A percentile compares a stretch with the other conserved stretches of the same genome.
These are phyloP conservation scores for Chelon auratus DNA, from an alignment of 2,797 vertebrate genomes.

Conservation along the genomic window DNA sequence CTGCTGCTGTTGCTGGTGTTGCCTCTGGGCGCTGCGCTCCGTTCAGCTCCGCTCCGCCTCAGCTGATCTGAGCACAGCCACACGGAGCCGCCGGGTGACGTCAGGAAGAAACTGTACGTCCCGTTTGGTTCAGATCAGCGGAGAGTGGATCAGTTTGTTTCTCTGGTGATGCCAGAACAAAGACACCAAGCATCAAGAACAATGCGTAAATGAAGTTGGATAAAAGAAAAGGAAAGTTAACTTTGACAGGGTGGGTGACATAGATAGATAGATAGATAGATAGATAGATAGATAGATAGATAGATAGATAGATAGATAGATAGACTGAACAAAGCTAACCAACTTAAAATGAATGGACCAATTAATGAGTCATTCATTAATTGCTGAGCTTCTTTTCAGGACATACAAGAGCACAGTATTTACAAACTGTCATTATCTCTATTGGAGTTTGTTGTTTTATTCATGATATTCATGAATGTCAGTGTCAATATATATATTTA, in stretches of 20 bases:
- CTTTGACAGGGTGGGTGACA: not conserved
- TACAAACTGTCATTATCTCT: no score
- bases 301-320: not conserved
- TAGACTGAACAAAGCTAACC: not conserved
- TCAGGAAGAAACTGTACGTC: slow-evolving; percentile 54
- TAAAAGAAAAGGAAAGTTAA: no score
- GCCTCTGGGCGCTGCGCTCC: slow-evolving; percentile 1
- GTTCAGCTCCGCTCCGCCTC: slow-evolving; percentile 21
- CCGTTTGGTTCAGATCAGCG: slow-evolving; percentile 26
- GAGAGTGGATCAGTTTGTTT: no score
- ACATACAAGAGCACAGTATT: no score
- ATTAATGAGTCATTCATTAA: not conserved
- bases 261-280: not conserved
- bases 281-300: not conserved
- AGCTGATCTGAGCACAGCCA: slow-evolving; percentile 55
- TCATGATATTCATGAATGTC: no score
- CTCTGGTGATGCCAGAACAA: not conserved
- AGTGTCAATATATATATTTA: no score
- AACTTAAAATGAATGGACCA: not conserved
- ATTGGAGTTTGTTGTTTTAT: no score
- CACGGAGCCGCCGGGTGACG: slow-evolving; percentile 66
- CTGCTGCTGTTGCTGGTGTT: no score
- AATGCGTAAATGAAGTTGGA: no score
- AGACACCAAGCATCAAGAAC: not conserved
- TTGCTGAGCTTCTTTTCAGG: no score